Percentiles rank a stretch among this genome's conserved stretches.
These are phyloP conservation scores for Rhimphoctona megacephalus DNA, from an alignment of 2,888 invertebrate genomes.

Conservation along the genomic window DNA sequence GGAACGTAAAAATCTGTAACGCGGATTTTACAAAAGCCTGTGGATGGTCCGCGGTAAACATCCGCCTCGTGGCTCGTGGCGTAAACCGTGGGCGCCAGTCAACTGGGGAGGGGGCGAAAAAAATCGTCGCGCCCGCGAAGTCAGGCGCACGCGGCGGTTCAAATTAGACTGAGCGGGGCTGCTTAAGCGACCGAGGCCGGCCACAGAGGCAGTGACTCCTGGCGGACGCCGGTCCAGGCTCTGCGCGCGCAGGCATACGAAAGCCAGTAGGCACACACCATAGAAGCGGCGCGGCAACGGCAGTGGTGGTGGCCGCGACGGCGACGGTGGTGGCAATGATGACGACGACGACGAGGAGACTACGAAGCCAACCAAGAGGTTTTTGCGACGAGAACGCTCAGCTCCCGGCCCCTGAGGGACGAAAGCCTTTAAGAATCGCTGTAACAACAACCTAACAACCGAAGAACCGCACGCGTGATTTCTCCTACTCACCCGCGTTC, in stretches of 20 bases:
- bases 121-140: constrained; percentile 79
- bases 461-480: constrained; percentile 75
- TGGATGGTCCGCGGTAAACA: constrained; percentile 60
- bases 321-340: constrained; percentile 28
- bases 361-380: constrained; percentile 46
- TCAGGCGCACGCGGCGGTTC: constrained; percentile 85
- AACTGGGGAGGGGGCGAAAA: constrained; percentile 70
- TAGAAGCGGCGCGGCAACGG: constrained; percentile 69
- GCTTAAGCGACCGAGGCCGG: constrained; percentile 83
- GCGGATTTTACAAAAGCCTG: constrained; percentile 52
- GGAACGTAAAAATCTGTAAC: constrained; percentile 35
- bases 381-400: constrained; percentile 47
- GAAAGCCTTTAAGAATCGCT: constrained; percentile 75
- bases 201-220: constrained; percentile 83
- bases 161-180: constrained; percentile 84
- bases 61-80: constrained; percentile 67
- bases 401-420: constrained; percentile 57
- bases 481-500: constrained; percentile 57
- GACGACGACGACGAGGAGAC: constrained; percentile 34
- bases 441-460: constrained; percentile 78
- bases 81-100: constrained; percentile 68
- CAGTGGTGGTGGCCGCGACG: constrained; percentile 50
- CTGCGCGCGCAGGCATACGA: constrained; percentile 81
- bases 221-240: constrained; percentile 83
- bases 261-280: constrained; percentile 67